Percentiles rank a stretch among this genome's conserved stretches.
phyloP scores from a whole-genome alignment of 2,888 invertebrate species.

The Tetranychus truncatus region DNA sequence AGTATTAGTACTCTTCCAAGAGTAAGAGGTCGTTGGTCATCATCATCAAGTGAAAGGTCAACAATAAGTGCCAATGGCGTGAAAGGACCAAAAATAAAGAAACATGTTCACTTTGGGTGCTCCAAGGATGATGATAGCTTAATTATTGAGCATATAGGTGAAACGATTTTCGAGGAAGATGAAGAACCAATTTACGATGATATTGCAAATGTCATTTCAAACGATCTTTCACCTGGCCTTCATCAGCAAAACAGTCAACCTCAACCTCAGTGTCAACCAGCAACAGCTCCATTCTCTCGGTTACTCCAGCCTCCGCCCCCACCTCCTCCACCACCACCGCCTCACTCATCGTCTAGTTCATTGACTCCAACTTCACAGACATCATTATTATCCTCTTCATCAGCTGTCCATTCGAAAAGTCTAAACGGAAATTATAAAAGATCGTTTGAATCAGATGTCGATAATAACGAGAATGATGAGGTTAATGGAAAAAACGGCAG shows the following conservation, averaged over 20 bases:
- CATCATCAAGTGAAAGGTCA: conserved; percentile 3
- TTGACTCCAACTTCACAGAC: not conserved
- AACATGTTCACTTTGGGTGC: conserved; percentile 16
- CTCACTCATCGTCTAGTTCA: not conserved
- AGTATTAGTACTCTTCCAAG: not conserved
- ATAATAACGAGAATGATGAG: no score
- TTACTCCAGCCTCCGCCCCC: not conserved
- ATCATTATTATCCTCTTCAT: no score
- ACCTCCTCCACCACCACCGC: not conserved
- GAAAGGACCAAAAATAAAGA: conserved; percentile 1
- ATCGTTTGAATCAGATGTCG: no score
- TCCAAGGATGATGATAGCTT: conserved; percentile 11
- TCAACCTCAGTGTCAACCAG: not conserved
- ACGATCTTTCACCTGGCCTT: not conserved
- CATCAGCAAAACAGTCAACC: not conserved
- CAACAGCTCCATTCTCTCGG: not conserved
- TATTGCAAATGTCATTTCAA: conserved; percentile 8
- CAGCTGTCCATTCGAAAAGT: no score
- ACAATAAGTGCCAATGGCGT: not conserved
- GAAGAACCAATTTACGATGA: conserved; percentile 20
- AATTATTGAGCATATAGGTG: conserved; percentile 14
- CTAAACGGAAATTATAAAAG: no score
- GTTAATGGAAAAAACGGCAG: no score
- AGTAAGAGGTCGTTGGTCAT: not conserved
- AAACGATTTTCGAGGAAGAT: conserved; percentile 16